Evolutionary conservation across 2,113 vertebrate genomes (phyloP).

Genomic region (Ondatra zibethicus): DNA sequence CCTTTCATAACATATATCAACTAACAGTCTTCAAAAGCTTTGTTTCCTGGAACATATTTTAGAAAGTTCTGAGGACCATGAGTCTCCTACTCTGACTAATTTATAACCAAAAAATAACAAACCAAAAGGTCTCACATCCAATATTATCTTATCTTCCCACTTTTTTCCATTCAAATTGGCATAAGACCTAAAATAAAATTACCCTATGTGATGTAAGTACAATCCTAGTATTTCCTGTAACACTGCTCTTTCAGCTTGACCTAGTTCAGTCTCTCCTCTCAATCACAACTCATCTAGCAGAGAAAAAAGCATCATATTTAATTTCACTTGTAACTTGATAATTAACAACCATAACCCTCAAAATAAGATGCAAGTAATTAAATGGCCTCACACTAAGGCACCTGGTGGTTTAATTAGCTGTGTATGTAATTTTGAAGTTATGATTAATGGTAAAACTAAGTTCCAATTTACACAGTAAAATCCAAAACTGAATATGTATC

Average conservation of each 20-base stretch:
- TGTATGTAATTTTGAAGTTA: conserved; percentile 64
- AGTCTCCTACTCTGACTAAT: not conserved
- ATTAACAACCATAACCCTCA: conserved; percentile 62
- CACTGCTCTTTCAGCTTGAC: not conserved
- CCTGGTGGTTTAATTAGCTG: conserved; percentile 60
- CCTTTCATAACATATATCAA: not conserved
- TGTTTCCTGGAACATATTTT: not conserved
- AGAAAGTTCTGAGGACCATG: not conserved
- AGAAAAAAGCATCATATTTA: conserved; percentile 58
- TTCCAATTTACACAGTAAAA: conserved; percentile 51
- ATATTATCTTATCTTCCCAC: not conserved
- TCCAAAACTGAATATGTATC: not conserved
- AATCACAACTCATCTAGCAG: conserved; percentile 62
- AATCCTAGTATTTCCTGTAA: conserved; percentile 26
- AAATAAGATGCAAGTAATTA: conserved; percentile 63
- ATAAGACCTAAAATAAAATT: not conserved
- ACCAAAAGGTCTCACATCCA: not conserved
- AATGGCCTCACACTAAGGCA: conserved; percentile 49
- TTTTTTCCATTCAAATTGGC: not conserved
- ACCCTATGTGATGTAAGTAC: not conserved
- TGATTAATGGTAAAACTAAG: conserved; percentile 56
- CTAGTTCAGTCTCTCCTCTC: conserved; percentile 38
- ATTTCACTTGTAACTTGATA: conserved; percentile 62
- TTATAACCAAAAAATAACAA: not conserved
- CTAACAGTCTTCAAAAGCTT: not conserved